Conservation (phyloP, 2,797 vertebrate genomes). For the Poecilia picta region DNA sequence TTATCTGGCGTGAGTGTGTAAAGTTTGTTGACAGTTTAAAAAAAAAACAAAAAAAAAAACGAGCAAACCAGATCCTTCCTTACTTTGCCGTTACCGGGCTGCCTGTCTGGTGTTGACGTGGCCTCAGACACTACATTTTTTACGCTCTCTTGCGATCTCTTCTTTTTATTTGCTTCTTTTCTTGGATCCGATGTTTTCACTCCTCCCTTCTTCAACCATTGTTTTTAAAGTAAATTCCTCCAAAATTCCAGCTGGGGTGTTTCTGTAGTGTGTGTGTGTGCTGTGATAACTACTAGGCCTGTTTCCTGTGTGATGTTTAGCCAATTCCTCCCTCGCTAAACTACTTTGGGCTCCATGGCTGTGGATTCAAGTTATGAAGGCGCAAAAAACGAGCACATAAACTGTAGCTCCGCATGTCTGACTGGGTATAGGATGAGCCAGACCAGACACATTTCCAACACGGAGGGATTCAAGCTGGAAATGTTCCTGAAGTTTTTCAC, state of each 20-base stretch:
- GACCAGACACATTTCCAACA: slow-evolving; percentile 28
- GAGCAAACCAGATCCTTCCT: slow-evolving; percentile 19
- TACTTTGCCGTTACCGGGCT: slow-evolving; percentile 41
- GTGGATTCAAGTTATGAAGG: slow-evolving; percentile 57
- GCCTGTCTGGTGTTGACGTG: slow-evolving; percentile 78
- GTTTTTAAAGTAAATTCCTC: slow-evolving; percentile 27
- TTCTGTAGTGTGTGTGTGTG: slow-evolving; percentile 6
- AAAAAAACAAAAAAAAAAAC: not conserved
- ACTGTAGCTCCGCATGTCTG: slow-evolving; percentile 38
- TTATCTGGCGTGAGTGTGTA: slow-evolving; percentile 6
- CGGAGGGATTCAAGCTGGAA: slow-evolving; percentile 19
- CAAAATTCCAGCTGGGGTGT: slow-evolving; percentile 51
- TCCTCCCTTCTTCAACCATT: slow-evolving; percentile 40
- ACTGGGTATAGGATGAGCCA: slow-evolving; percentile 34
- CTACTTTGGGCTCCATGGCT: slow-evolving; percentile 43
- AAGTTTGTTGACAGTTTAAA: slow-evolving; percentile 21
- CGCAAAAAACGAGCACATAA: slow-evolving; percentile 52
- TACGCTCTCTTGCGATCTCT: slow-evolving; percentile 58
- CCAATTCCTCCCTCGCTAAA: slow-evolving; percentile 63
- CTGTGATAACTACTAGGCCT: slow-evolving; percentile 47
- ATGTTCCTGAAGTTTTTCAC: slow-evolving; percentile 18
- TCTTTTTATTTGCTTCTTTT: slow-evolving; percentile 18
- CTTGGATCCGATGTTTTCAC: slow-evolving; percentile 25
- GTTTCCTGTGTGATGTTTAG: slow-evolving; percentile 70
- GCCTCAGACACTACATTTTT: slow-evolving; percentile 75